Percentiles rank a stretch among this genome's conserved stretches.
Conservation (phyloP, 2,888 invertebrate genomes). For the Tiliacea citrago region DNA sequence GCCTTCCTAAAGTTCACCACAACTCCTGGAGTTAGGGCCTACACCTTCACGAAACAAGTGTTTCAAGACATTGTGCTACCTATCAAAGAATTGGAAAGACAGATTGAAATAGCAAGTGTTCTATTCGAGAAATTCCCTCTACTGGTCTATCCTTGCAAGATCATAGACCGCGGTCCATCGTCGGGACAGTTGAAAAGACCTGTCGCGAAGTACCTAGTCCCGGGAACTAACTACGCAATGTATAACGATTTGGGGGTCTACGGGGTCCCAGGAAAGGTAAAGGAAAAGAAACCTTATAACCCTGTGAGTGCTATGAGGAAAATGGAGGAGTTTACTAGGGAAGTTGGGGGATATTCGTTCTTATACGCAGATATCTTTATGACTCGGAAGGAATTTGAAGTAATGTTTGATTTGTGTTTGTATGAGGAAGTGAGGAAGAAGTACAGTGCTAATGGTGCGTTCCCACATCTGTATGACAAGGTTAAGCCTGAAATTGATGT, state of each 20-base stretch:
- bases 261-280: constrained; percentile 92
- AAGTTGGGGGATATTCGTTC: constrained; percentile 93
- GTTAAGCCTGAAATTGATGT: constrained; percentile 93
- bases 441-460: constrained; percentile 91
- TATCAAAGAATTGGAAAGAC: constrained; percentile 91
- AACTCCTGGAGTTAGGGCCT: constrained; percentile 92
- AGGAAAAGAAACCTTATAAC: constrained; percentile 91
- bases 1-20: constrained; percentile 94
- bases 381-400: constrained; percentile 91
- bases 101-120: constrained; percentile 90
- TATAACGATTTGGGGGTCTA: constrained; percentile 94
- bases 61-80: constrained; percentile 94
- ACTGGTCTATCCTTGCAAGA: constrained; percentile 93
- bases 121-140: constrained; percentile 93
- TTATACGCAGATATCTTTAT: constrained; percentile 94
- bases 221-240: constrained; percentile 92
- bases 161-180: constrained; percentile 91
- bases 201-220: constrained; percentile 90
- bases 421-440: constrained; percentile 91
- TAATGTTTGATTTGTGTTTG: constrained; percentile 92
- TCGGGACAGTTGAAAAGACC: constrained; percentile 91
- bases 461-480: constrained; percentile 93
- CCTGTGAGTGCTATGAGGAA: constrained; percentile 92
- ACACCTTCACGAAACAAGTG: constrained; percentile 93
- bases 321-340: constrained; percentile 93